A percentile compares a stretch with the other conserved stretches of the same genome.
phyloP scores from a whole-genome alignment of 1,140 invertebrate genomes.

The Heliothis virescens region DNA sequence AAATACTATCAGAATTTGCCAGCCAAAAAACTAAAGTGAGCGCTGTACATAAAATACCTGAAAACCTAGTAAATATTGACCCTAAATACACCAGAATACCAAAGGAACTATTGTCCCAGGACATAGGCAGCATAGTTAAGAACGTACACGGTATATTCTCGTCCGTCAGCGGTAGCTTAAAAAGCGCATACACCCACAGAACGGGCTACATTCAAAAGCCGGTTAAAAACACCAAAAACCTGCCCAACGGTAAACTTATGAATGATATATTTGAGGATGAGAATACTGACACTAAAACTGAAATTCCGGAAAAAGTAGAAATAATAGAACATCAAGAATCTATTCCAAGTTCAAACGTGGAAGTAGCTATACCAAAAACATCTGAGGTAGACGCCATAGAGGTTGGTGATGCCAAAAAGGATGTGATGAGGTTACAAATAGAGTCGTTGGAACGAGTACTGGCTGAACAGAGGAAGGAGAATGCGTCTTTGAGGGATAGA shows the following conservation, averaged over 20 bases:
- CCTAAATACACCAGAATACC: slow-evolving; percentile 67
- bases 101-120: slow-evolving; percentile 78
- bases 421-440: slow-evolving; percentile 72
- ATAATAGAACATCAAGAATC: slow-evolving; percentile 34
- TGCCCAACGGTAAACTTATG: slow-evolving; percentile 75
- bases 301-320: slow-evolving; percentile 12
- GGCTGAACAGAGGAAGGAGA: slow-evolving; percentile 76
- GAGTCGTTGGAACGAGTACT: slow-evolving; percentile 75
- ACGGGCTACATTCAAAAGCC: slow-evolving; percentile 62
- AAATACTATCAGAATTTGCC: slow-evolving; percentile 74
- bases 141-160: slow-evolving; percentile 83
- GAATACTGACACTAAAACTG: slow-evolving; percentile 28
- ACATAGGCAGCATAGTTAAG: slow-evolving; percentile 79
- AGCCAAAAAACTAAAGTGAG: slow-evolving; percentile 73
- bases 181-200: slow-evolving; percentile 75
- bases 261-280: slow-evolving; percentile 80
- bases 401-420: slow-evolving; percentile 59
- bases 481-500: slow-evolving; percentile 65
- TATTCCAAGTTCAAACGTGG: slow-evolving; percentile 42
- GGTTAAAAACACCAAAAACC: slow-evolving; percentile 64
- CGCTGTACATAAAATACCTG: slow-evolving; percentile 73
- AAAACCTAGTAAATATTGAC: slow-evolving; percentile 60
- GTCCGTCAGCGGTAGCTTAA: slow-evolving; percentile 78
- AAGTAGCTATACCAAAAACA: slow-evolving; percentile 2
- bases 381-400: slow-evolving; percentile 36